These are phyloP conservation scores for Callaeas wilsoni DNA, from an alignment of 2,113 vertebrate species.

Conservation along the genomic window DNA sequence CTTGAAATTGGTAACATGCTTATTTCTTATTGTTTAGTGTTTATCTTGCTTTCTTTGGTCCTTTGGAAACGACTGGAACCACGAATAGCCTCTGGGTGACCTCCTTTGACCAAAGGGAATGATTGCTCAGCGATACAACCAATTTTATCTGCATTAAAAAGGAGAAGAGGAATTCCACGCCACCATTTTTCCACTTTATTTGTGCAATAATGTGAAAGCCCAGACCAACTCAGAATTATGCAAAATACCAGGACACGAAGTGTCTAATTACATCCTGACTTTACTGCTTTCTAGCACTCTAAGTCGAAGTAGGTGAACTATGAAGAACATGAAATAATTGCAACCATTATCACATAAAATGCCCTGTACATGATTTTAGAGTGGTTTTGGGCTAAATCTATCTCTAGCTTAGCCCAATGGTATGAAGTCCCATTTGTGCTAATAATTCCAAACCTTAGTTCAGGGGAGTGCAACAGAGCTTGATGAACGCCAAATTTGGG, in stretches of 20 bases:
- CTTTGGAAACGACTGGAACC: neutral
- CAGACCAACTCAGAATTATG: neutral
- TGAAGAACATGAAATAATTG: neutral
- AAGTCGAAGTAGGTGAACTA: neutral
- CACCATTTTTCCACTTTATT: neutral
- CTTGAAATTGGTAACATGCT: neutral
- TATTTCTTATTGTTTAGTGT: fast-evolving
- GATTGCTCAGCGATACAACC: fast-evolving
- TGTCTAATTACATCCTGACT: neutral
- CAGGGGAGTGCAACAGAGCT: neutral
- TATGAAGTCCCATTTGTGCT: neutral
- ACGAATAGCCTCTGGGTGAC: neutral
- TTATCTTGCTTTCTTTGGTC: neutral
- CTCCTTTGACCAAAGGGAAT: neutral
- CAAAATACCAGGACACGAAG: neutral
- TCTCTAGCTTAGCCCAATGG: neutral
- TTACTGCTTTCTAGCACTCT: neutral
- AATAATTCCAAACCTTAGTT: neutral
- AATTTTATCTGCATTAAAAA: neutral
- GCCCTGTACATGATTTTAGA: neutral
- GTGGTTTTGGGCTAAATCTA: neutral
- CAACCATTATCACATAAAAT: neutral
- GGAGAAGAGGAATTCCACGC: neutral
- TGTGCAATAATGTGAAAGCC: neutral
- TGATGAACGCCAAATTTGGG: neutral